phyloP scores from a whole-genome alignment of 2,797 vertebrate genomes.

The Pipistrellus pipistrellus region DNA sequence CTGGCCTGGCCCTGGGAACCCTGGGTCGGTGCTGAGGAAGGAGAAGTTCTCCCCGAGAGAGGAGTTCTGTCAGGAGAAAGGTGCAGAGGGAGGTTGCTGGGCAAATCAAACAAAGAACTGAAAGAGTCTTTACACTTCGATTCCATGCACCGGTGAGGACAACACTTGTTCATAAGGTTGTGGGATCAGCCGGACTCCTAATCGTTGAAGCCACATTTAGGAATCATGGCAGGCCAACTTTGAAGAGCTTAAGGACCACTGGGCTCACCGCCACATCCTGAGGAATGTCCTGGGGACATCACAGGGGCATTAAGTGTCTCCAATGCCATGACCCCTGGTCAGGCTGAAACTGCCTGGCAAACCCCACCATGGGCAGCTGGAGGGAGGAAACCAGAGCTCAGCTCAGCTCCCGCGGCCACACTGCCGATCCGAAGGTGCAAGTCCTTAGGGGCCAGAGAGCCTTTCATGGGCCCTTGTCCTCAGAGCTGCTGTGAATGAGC shows the following conservation, averaged over 20 bases:
- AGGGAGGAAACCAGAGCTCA: neutral
- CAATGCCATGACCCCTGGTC: neutral
- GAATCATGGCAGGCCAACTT: neutral
- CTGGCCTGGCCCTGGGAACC: fast-evolving
- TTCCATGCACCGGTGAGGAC: no score
- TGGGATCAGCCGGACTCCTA: no score
- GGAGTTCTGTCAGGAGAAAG: no score
- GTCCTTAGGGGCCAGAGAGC: neutral
- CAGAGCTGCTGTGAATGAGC: neutral
- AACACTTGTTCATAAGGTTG: no score
- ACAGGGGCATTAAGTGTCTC: neutral
- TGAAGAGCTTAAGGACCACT: neutral
- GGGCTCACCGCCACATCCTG: neutral
- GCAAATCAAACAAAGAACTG: no score
- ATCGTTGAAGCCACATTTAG: no score
- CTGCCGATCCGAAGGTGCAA: neutral
- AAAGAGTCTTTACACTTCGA: no score
- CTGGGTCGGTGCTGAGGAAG: neutral
- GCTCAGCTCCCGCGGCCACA: neutral
- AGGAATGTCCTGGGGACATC: neutral
- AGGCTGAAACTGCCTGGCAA: neutral
- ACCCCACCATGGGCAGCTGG: neutral
- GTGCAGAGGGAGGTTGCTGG: no score
- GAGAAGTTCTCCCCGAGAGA: no score
- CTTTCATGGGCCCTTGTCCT: neutral